phyloP scores from a whole-genome alignment of 2,888 invertebrate genomes.

The Pristionchus fissidentatus region DNA sequence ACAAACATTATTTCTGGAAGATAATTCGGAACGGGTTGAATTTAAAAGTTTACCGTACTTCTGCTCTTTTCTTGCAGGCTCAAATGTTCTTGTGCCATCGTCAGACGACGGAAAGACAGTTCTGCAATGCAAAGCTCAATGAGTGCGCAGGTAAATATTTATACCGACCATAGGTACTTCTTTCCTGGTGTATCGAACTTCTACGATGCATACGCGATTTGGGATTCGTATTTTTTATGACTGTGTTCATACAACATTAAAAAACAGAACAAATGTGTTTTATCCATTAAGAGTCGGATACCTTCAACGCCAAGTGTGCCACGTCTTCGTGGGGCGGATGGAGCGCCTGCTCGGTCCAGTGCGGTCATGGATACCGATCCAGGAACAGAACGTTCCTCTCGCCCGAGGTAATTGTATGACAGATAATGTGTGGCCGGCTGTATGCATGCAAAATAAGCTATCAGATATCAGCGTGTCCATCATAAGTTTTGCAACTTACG shows the following conservation, averaged over 20 bases:
- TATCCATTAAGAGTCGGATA: conserved; percentile 71
- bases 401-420: conserved; percentile 47
- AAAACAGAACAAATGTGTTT: neutral
- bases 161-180: conserved; percentile 26
- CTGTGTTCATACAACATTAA: neutral
- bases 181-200: neutral
- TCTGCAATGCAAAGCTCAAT: conserved; percentile 75
- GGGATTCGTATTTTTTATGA: neutral
- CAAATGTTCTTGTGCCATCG: conserved; percentile 78
- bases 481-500: too few species aligned
- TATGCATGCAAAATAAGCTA: too few species aligned
- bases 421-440: neutral
- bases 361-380: conserved; percentile 89
- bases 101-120: conserved; percentile 85
- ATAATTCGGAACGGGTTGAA: too few species aligned
- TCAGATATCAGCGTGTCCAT: too few species aligned
- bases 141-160: conserved; percentile 68
- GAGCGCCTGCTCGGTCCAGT: conserved; percentile 87
- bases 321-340: conserved; percentile 85
- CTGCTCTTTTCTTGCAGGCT: conserved; percentile 63
- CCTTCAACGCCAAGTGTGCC: conserved; percentile 80
- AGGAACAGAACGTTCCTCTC: conserved; percentile 78
- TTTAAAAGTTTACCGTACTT: too few species aligned
- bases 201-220: neutral
- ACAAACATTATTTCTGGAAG: too few species aligned